Evolutionary conservation across 2,888 invertebrate genomes (phyloP).

Genomic region (Pristionchus entomophagus): DNA sequence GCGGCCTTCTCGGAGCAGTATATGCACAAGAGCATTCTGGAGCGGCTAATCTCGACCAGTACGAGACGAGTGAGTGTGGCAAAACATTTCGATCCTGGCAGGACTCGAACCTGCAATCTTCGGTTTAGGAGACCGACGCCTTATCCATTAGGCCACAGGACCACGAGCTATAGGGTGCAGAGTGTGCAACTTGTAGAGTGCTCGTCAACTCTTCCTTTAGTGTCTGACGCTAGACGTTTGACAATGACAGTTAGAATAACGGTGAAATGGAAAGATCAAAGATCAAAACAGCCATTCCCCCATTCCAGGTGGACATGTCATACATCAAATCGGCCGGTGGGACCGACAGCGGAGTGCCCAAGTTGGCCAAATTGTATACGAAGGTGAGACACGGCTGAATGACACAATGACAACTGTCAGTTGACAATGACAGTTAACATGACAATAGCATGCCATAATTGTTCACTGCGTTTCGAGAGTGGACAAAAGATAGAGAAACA

Average conservation of each 20-base stretch:
- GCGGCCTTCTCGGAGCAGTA: conserved; percentile 57
- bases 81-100: conserved; percentile 54
- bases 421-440: too few relatives aligned
- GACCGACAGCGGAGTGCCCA: conserved; percentile 63
- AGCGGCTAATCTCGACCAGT: conserved; percentile 60
- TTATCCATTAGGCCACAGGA: conserved; percentile 68
- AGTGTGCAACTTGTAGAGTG: too few relatives aligned
- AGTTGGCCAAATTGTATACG: conserved; percentile 75
- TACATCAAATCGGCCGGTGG: conserved; percentile 63
- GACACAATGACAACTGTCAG: conserved; percentile 66
- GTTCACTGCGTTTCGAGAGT: too few relatives aligned
- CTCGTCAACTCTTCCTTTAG: too few relatives aligned
- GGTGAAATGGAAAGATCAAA: background rate
- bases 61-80: conserved; percentile 54
- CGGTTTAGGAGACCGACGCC: conserved; percentile 69
- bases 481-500: too few relatives aligned
- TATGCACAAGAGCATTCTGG: conserved; percentile 63
- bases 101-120: conserved; percentile 66
- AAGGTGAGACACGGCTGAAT: conserved; percentile 77
- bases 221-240: background rate
- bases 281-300: background rate
- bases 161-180: conserved; percentile 12
- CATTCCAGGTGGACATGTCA: conserved; percentile 63
- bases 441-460: too few relatives aligned
- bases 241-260: background rate